phyloP scores from a whole-genome alignment of 1,140 invertebrate species.

The Dendroctonus ponderosae region DNA sequence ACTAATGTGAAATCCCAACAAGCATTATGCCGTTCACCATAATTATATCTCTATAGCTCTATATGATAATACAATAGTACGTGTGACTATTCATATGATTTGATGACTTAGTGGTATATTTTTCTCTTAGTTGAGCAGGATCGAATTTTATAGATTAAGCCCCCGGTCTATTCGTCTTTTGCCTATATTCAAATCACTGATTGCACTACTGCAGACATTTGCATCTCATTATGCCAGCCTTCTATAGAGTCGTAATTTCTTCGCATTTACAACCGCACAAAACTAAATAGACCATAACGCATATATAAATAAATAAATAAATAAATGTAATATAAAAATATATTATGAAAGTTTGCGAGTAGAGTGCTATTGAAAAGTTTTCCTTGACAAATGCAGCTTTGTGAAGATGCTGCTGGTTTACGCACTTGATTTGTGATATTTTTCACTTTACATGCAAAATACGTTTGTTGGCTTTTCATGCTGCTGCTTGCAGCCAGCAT shows the following conservation, averaged over 20 bases:
- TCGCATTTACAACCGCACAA: neutral
- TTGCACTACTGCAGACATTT: neutral
- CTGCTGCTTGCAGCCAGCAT: no score
- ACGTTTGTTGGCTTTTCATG: neutral
- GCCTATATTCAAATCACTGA: no score
- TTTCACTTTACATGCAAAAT: neutral
- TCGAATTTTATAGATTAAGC: no score
- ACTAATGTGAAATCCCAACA: constrained; percentile 20
- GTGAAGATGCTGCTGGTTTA: no score
- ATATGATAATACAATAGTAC: no score
- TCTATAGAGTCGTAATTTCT: constrained; percentile 3
- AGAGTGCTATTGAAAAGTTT: no score
- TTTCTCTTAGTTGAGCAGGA: no score
- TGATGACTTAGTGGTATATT: no score
- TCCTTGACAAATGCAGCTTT: no score
- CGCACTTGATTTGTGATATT: neutral
- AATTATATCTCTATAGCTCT: neutral
- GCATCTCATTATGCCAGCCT: neutral
- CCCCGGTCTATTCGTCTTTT: no score
- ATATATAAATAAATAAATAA: neutral
- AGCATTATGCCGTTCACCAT: constrained; percentile 13
- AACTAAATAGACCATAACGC: constrained; percentile 7
- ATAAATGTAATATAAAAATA: constrained; percentile 1
- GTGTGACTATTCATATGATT: no score
- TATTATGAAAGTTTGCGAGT: constrained; percentile 1